Conservation (phyloP, 2,888 invertebrate genomes). For the Brachyptera risi region DNA sequence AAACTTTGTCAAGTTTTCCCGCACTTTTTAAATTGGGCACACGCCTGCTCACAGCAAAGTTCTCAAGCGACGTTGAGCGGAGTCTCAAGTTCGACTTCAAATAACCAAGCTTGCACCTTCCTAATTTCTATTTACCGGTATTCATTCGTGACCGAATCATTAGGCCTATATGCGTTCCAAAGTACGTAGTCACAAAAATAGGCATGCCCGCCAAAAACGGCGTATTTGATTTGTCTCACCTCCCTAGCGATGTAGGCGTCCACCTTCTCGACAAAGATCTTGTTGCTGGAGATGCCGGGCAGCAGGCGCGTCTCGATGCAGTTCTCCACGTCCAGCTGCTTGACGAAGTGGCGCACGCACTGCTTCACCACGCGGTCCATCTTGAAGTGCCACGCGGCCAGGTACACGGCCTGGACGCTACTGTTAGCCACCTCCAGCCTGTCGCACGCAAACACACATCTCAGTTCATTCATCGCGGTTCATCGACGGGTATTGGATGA, state of each 20-base stretch:
- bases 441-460: constrained; percentile 22
- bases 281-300: constrained; percentile 52
- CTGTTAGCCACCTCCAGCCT: constrained; percentile 51
- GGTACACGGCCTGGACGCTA: constrained; percentile 70
- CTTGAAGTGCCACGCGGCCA: constrained; percentile 72
- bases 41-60: too few relatives aligned
- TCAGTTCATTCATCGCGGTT: constrained; percentile 17
- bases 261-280: constrained; percentile 57
- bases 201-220: too few relatives aligned
- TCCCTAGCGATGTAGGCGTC: constrained; percentile 66
- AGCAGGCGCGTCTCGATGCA: constrained; percentile 58
- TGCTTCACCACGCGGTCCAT: constrained; percentile 68
- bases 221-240: constrained; percentile 54
- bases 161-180: too few relatives aligned
- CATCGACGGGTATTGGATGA: too few relatives aligned
- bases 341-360: constrained; percentile 65
- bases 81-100: too few relatives aligned
- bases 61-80: too few relatives aligned
- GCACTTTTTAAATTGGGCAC: too few relatives aligned
- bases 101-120: too few relatives aligned
- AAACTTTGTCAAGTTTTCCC: too few relatives aligned
- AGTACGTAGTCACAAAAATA: too few relatives aligned
- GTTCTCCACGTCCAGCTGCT: constrained; percentile 57
- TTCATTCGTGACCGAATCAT: too few relatives aligned
- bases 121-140: too few relatives aligned